Conservation (phyloP, 2,113 vertebrate genomes). For the Pontoporia blainvillei region DNA sequence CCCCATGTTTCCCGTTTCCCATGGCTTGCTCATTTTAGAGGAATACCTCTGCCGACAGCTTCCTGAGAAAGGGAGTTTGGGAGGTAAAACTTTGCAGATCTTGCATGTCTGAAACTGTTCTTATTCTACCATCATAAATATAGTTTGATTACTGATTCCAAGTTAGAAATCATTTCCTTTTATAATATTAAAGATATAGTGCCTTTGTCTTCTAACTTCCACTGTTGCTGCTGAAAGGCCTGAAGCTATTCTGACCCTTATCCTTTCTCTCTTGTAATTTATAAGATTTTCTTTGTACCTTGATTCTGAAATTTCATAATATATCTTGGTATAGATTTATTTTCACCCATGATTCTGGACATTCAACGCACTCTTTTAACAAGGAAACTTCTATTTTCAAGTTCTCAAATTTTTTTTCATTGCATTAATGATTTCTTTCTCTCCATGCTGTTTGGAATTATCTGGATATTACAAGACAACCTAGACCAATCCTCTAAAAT, state of each 20-base stretch:
- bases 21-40: neutral
- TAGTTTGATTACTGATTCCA: neutral
- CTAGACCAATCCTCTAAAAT: neutral
- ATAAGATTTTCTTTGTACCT: neutral
- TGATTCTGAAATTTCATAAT: neutral
- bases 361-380: neutral
- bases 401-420: neutral
- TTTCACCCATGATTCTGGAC: neutral
- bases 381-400: neutral
- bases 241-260: neutral
- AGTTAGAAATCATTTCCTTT: neutral
- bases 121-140: neutral
- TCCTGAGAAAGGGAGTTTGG: neutral
- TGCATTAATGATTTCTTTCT: neutral
- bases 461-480: neutral
- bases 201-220: neutral
- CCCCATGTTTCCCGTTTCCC: neutral
- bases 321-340: slow-evolving; percentile 3
- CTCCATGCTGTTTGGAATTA: neutral
- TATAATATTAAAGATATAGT: slow-evolving; percentile 1
- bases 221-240: neutral
- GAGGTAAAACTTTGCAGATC: neutral
- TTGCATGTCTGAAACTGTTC: neutral
- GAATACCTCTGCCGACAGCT: neutral
- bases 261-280: neutral